These are phyloP conservation scores for Cyphomyrus discorhynchus DNA, from an alignment of 2,113 vertebrate genomes.

Conservation along the genomic window DNA sequence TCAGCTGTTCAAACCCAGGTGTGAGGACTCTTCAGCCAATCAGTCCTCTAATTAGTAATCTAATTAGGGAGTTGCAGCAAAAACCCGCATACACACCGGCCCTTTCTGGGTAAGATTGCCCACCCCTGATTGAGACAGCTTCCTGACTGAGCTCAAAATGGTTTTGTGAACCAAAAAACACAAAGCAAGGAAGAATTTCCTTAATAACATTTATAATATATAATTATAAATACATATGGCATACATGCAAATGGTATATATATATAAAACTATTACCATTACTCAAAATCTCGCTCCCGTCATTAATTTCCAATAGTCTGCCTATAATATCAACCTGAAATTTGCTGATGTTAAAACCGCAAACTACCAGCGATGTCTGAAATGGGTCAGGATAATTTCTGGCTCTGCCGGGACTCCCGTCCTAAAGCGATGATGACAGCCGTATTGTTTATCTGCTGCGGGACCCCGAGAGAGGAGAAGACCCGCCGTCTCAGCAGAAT, in stretches of 20 bases:
- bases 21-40: not conserved
- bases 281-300: not conserved
- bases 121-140: not conserved
- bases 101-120: not conserved
- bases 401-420: not conserved
- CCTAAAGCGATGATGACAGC: not conserved
- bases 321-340: slow-evolving; percentile 1
- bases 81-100: not conserved
- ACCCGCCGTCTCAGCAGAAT: not conserved
- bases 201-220: not conserved
- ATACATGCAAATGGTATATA: not conserved
- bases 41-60: not conserved
- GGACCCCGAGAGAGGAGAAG: not conserved
- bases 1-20: not conserved
- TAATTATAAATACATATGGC: slow-evolving; percentile 2
- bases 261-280: not conserved
- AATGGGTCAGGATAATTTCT: not conserved
- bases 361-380: not conserved
- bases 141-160: not conserved
- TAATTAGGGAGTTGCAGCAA: not conserved
- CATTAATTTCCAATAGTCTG: slow-evolving; percentile 3
- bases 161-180: not conserved
- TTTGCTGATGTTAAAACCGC: not conserved
- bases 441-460: not conserved
- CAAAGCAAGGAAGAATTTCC: not conserved